Evolutionary conservation across 2,888 invertebrate genomes (phyloP).

Genomic region (Griposia aprilina): DNA sequence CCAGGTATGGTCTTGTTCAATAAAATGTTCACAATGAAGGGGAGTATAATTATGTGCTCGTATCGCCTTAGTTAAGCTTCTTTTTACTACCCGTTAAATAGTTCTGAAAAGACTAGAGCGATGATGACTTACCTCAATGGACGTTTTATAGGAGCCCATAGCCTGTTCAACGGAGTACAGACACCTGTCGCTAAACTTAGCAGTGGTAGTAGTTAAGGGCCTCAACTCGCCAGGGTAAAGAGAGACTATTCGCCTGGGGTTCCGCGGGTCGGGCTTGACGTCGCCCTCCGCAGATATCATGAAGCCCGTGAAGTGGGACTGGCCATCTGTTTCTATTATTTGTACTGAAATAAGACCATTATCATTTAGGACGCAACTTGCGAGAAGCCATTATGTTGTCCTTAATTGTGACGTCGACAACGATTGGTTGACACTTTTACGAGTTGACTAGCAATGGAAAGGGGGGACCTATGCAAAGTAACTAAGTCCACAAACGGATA

Average conservation of each 20-base stretch:
- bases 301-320: conserved; percentile 82
- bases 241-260: conserved; percentile 77
- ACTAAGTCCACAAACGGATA: not conserved
- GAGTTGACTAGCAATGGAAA: not conserved
- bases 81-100: not conserved
- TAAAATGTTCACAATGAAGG: not conserved
- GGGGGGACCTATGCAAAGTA: not conserved
- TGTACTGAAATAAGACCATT: conserved; percentile 73
- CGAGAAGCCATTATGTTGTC: not conserved
- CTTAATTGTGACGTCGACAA: not conserved
- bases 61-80: not conserved
- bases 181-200: conserved; percentile 85
- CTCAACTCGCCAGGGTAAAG: conserved; percentile 81
- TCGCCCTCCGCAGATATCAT: conserved; percentile 87
- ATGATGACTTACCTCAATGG: conserved; percentile 77
- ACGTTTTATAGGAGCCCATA: conserved; percentile 76
- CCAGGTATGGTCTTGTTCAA: not conserved
- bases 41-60: not conserved
- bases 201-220: conserved; percentile 73
- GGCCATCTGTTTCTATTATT: conserved; percentile 80
- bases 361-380: not conserved
- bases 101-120: not conserved
- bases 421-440: not conserved
- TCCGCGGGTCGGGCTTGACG: conserved; percentile 79
- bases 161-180: conserved; percentile 84